Base-by-base conservation (phyloP, 2,113 vertebrate genomes). In the Suncus etruscus region DNA sequence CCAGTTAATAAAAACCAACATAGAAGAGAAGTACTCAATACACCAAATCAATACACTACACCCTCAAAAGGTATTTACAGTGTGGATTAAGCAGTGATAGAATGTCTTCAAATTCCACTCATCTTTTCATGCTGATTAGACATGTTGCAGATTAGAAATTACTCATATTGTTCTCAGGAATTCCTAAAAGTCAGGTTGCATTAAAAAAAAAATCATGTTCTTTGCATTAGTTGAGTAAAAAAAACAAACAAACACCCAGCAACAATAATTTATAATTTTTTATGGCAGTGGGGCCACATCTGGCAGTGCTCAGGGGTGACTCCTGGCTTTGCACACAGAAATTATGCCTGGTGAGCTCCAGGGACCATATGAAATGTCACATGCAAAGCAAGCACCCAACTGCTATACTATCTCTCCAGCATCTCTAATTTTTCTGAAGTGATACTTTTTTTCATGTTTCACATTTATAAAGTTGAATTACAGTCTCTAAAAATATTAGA, bases 1-100 rank as follows among this genome's bases (percentile, higher is more conserved):
- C 98, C 98, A 8, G 92, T 95, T 93, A 97, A 91, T 51, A 98
- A 98, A 96, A 97, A 45, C 32, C 68, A 92, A 16, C 93, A 94
- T 39, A 96, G 96, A 90, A 98, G 96, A 72, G 97, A 97, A 11
- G 93, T 96, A 69, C 92, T 98, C 15, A 96, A 97, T 0, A 90
- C 96, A 11, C 97, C 98, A n/a, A 97, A 97, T 83, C 95, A 86
- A 87, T 97, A 32, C 77, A 73, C 92, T 74, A 85, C 93, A 54
- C 87, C 87, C 32, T 76, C 83, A 39, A 97, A 96, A 97, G 98
- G 98, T 98, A 97, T 12, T 32, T 91, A 11, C 32, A 69, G 22
- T 87, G 31, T 79, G 66, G 69, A 45, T 78, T 93, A 87, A 90
- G 39, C 48, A 54, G 32, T 68, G 39, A 48, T 77, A 69, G 58